These are phyloP conservation scores for Rousettus leschenaultii DNA, from an alignment of 2,113 vertebrate species.

Conservation along the genomic window DNA sequence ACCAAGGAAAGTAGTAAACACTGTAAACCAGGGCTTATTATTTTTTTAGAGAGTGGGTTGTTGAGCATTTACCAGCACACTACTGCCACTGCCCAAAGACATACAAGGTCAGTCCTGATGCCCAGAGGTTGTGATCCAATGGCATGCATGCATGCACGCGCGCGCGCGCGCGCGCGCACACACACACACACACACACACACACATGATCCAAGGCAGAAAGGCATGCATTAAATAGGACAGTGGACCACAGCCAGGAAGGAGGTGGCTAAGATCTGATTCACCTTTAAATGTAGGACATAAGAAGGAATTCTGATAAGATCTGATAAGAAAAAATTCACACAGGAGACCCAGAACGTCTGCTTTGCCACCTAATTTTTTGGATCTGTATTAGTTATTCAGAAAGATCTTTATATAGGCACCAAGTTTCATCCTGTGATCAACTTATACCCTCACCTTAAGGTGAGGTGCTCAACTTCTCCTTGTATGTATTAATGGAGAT, in stretches of 20 bases:
- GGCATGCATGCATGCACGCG: fast-evolving
- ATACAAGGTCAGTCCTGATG: background rate
- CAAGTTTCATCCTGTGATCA: background rate
- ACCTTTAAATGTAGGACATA: background rate
- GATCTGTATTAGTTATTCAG: background rate
- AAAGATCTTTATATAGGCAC: background rate
- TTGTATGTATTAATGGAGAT: too few species aligned
- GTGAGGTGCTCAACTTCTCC: background rate
- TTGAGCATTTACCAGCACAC: background rate
- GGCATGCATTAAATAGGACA: background rate
- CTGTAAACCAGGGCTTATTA: background rate
- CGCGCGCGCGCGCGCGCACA: too few species aligned
- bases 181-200: too few species aligned
- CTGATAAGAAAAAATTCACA: background rate
- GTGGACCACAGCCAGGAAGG: background rate
- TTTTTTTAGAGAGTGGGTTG: background rate
- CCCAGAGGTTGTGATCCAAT: background rate
- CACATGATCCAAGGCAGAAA: background rate
- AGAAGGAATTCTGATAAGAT: background rate
- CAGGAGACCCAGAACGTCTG: background rate
- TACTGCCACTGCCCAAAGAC: background rate
- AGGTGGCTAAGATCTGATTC: background rate
- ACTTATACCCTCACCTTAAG: background rate
- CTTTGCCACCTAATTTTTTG: background rate
- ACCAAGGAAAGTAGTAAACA: background rate